Percentiles rank a stretch among this genome's conserved stretches.
phyloP scores from a whole-genome alignment of 2,113 vertebrate species.

The Myrmecophaga tridactyla region DNA sequence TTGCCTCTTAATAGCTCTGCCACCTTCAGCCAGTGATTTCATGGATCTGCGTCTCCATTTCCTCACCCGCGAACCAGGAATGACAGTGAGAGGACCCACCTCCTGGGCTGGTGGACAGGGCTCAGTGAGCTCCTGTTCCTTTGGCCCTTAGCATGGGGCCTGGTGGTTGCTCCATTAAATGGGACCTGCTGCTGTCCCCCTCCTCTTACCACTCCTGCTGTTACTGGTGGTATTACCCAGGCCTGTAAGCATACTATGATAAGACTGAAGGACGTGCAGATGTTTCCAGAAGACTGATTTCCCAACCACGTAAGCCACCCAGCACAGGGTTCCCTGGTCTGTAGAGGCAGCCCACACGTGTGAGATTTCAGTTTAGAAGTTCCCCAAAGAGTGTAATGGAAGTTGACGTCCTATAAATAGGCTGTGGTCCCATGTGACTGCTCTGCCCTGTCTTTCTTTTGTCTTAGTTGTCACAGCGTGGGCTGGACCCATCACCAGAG shows the following conservation, averaged over 20 bases:
- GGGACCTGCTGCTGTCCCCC: background rate
- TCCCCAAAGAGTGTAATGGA: slow-evolving; percentile 46
- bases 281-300: background rate
- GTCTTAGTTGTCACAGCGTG: slow-evolving; percentile 50
- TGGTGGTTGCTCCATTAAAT: background rate
- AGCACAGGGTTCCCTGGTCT: background rate
- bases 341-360: background rate
- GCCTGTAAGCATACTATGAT: background rate
- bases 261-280: background rate
- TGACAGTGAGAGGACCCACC: background rate
- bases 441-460: slow-evolving; percentile 60
- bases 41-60: background rate
- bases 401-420: slow-evolving; percentile 38
- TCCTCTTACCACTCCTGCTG: background rate
- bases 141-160: background rate
- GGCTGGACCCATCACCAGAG: background rate
- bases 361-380: slow-evolving; percentile 39
- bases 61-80: background rate
- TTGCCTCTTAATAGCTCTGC: background rate
- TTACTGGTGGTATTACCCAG: background rate
- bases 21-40: background rate
- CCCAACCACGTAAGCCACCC: background rate
- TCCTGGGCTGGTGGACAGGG: background rate
- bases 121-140: background rate
- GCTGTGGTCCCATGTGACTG: background rate